Base-by-base conservation (phyloP, 2,113 vertebrate species). In the Gambusia holbrooki region DNA sequence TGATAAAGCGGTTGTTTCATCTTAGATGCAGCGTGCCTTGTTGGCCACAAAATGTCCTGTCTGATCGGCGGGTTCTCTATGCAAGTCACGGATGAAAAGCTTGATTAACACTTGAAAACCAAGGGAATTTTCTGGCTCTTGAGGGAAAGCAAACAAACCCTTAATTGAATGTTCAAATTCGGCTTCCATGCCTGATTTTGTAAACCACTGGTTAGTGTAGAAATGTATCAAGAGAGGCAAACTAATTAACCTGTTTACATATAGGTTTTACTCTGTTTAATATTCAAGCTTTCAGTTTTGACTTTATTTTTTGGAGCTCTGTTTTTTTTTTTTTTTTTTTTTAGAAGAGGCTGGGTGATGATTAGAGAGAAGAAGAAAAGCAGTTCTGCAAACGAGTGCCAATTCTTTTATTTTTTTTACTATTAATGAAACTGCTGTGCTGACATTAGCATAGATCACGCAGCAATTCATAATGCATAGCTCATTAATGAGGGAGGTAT, bases 401-500 rank as follows among this genome's bases (percentile, higher is more conserved):
- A 77, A 29, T 69, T 78, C 85, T 77, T 89, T 77, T 77, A 61
- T 64, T 64, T 37, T 64, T 42, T 15, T 5, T n/a, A 5, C 32
- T 19, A 4, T 25, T 22, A 25, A 63, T 11, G 40, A 64, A 69
- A 80, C 78, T 77, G 82, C 82, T 74, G 77, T 66, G 67, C 76
- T 65, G 66, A 82, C 71, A 87, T 92, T 92, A 87, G 82, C 84
- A 88, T 84, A 89, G 81, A 79, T 90, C 83, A 90, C 76, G 69
- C 79, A 64, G 76, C 76, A 66, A 89, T 93, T 79, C 73, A 92
- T 91, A 90, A 91, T 84, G 77, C 81, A 91, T 87, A 79, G 78
- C 86, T 89, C 30, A 70, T 84, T 92, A 90, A 88, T 83, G 90
- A 79, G 85, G 81, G 83, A 81, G 78, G 60, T 70, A 87, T 89